Percentiles rank a stretch among this genome's conserved stretches.
Conservation (phyloP, 2,113 vertebrate genomes). For the Gallinago undulata region DNA sequence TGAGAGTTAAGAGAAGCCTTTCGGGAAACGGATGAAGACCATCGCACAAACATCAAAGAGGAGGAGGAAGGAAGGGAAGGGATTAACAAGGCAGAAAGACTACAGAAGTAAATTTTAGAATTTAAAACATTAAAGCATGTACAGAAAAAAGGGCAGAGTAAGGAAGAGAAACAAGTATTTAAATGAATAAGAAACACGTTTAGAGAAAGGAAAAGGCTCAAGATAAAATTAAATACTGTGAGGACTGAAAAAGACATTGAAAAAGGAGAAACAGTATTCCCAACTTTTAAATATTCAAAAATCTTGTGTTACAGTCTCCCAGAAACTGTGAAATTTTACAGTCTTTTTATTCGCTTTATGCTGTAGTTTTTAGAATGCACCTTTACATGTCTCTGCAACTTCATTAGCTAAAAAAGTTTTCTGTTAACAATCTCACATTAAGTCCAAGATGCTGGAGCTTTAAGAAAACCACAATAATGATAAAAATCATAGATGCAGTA, state of each 20-base stretch:
- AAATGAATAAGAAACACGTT: background rate
- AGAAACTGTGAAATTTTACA: background rate
- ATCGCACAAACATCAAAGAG: slow-evolving; percentile 49
- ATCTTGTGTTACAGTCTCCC: background rate
- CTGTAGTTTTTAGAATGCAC: background rate
- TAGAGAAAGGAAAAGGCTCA: background rate
- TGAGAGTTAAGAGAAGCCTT: background rate
- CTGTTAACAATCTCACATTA: background rate
- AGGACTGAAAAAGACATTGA: background rate
- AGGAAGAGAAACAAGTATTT: background rate
- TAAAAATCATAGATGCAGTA: background rate
- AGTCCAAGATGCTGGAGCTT: background rate
- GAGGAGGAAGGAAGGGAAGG: slow-evolving; percentile 3
- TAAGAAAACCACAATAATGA: background rate
- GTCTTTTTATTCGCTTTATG: background rate
- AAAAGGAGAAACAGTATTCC: background rate
- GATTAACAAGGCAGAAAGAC: slow-evolving; percentile 5
- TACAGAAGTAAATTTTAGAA: background rate
- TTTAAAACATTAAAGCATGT: slow-evolving; percentile 12
- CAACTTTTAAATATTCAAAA: background rate
- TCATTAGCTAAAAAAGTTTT: background rate
- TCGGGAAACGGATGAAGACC: slow-evolving; percentile 19
- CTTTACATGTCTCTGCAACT: background rate
- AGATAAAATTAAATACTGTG: background rate
- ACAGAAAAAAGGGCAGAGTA: background rate